Conservation (phyloP, 1,140 invertebrate species). For the Aphelenchoides besseyi region DNA sequence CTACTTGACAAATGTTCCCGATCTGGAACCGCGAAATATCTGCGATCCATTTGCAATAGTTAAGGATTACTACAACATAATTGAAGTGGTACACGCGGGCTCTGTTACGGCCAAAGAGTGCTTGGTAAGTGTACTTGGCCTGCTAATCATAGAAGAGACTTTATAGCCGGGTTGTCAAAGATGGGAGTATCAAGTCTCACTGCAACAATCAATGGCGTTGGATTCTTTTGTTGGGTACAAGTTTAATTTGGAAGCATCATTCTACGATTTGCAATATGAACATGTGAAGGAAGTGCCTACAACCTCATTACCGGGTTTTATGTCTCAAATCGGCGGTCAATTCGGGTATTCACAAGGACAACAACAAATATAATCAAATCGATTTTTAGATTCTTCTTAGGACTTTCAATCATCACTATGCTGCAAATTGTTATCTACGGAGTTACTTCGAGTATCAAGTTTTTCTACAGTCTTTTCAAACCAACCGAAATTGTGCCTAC, state of each 20-base stretch:
- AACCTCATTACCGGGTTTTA: slow-evolving; percentile 58
- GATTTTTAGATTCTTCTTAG: slow-evolving; percentile 50
- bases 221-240: slow-evolving; percentile 40
- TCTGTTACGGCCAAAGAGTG: slow-evolving; percentile 50
- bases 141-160: too few species aligned
- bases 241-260: slow-evolving; percentile 54
- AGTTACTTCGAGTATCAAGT: not conserved
- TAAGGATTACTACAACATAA: slow-evolving; percentile 51
- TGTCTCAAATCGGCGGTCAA: slow-evolving; percentile 61
- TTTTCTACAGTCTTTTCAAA: slow-evolving; percentile 16
- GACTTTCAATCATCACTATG: slow-evolving; percentile 58
- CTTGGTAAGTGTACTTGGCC: too few species aligned
- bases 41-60: slow-evolving; percentile 44
- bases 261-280: slow-evolving; percentile 58
- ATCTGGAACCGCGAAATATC: slow-evolving; percentile 27
- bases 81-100: slow-evolving; percentile 56
- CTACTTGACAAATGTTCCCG: slow-evolving; percentile 39
- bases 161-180: slow-evolving; percentile 55
- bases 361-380: not conserved
- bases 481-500: not conserved
- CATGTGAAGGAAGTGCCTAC: slow-evolving; percentile 58
- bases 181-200: slow-evolving; percentile 56
- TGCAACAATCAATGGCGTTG: slow-evolving; percentile 53
- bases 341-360: slow-evolving; percentile 36
- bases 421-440: slow-evolving; percentile 55